phyloP scores from a whole-genome alignment of 2,888 invertebrate genomes.

The Xanthia togata region DNA sequence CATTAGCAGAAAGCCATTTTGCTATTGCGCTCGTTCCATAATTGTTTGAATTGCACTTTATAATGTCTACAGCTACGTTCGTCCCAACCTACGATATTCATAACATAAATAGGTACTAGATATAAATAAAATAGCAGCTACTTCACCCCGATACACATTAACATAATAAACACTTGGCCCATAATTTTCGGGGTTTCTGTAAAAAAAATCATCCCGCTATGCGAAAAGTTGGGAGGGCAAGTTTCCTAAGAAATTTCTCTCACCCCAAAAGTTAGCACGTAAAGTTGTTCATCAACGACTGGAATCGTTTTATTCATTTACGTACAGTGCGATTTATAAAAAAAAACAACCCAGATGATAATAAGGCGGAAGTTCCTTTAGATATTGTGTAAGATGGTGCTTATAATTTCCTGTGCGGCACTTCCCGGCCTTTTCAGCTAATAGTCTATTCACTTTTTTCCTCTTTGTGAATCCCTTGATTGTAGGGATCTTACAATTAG shows the following conservation, averaged over 20 bases:
- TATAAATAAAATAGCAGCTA: conserved; percentile 63
- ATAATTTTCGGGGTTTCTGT: conserved; percentile 58
- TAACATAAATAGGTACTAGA: conserved; percentile 37
- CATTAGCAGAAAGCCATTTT: conserved; percentile 39
- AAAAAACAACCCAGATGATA: conserved; percentile 50
- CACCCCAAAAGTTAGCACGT: conserved; percentile 61
- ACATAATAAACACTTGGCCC: conserved; percentile 63
- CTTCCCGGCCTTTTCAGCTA: conserved; percentile 29
- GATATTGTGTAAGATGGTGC: conserved; percentile 54
- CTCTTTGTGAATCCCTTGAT: conserved; percentile 46
- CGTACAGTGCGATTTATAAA: conserved; percentile 41
- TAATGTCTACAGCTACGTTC: neutral
- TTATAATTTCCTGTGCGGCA: conserved; percentile 57
- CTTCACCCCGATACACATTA: conserved; percentile 59
- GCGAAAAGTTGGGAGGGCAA: conserved; percentile 55
- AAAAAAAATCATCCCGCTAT: conserved; percentile 60
- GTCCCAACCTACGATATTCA: conserved; percentile 11
- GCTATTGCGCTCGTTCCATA: conserved; percentile 18
- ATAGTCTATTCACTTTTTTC: conserved; percentile 44
- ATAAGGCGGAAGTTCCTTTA: conserved; percentile 54
- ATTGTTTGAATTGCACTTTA: conserved; percentile 31
- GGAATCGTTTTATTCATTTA: conserved; percentile 63
- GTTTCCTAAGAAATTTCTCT: conserved; percentile 42
- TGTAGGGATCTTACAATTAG: conserved; percentile 42
- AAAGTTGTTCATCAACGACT: conserved; percentile 64